Conservation (phyloP, 2,888 invertebrate species). For the Boloria selene region DNA sequence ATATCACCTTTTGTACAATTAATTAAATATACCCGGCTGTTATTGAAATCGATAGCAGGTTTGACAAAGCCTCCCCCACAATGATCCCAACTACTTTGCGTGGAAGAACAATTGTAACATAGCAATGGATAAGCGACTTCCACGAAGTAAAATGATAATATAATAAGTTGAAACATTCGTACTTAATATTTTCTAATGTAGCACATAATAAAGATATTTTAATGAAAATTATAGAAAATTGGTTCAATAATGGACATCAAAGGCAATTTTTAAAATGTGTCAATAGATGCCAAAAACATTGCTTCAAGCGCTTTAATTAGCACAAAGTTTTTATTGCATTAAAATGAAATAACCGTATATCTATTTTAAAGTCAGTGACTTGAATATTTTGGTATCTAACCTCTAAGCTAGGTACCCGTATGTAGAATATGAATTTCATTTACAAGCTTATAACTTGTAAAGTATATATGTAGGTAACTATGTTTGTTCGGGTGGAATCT, state of each 20-base stretch:
- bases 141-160: conserved; percentile 31
- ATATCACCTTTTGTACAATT: conserved; percentile 66
- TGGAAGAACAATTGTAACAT: conserved; percentile 70
- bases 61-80: conserved; percentile 63
- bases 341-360: background rate
- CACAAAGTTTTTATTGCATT: background rate
- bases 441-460: too few relatives aligned
- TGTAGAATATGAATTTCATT: too few relatives aligned
- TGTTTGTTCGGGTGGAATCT: too few relatives aligned
- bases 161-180: conserved; percentile 16
- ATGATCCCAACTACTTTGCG: conserved; percentile 50
- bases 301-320: background rate
- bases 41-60: conserved; percentile 51
- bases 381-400: too few relatives aligned
- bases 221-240: background rate
- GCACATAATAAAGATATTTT: background rate
- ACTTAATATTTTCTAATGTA: conserved; percentile 1
- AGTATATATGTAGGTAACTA: too few relatives aligned
- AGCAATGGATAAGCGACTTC: conserved; percentile 40
- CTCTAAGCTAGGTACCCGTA: too few relatives aligned
- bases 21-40: conserved; percentile 51
- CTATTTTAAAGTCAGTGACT: too few relatives aligned
- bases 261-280: too few relatives aligned
- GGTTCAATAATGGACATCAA: too few relatives aligned
- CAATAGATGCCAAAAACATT: too few relatives aligned